Conservation (phyloP, 2,113 vertebrate species). For the Platichthys stellatus region DNA sequence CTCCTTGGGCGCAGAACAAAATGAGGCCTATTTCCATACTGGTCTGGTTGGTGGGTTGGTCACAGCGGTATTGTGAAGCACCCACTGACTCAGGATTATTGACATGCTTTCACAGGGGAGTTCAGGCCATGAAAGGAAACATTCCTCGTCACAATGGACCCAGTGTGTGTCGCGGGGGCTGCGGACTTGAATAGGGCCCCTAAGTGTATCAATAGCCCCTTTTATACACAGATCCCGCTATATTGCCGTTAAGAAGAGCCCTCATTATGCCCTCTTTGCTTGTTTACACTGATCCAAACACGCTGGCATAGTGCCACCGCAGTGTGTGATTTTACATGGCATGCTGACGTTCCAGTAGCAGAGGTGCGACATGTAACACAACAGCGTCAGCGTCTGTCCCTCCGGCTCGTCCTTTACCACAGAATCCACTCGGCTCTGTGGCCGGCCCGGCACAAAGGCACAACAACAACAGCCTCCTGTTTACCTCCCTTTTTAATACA, state of each 20-base stretch:
- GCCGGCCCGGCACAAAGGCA: background rate
- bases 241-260: background rate
- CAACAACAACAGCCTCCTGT: background rate
- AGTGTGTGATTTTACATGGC: conserved; percentile 3
- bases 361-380: conserved; percentile 8
- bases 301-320: background rate
- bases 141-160: conserved; percentile 84
- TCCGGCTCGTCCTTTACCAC: background rate
- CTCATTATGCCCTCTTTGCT: background rate
- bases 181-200: conserved; percentile 75
- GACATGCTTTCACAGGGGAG: conserved; percentile 83
- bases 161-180: conserved; percentile 80
- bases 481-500: background rate
- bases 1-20: conserved; percentile 65
- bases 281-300: conserved; percentile 11
- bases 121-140: conserved; percentile 86
- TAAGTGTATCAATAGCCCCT: conserved; percentile 69
- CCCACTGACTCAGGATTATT: conserved; percentile 81
- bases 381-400: conserved; percentile 10
- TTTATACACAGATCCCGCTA: conserved; percentile 4
- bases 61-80: conserved; percentile 70
- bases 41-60: conserved; percentile 59
- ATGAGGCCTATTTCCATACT: conserved; percentile 61
- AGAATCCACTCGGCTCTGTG: background rate
- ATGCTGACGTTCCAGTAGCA: background rate